Base-by-base conservation (phyloP, 1,140 invertebrate genomes). In the Polyergus mexicanus region DNA sequence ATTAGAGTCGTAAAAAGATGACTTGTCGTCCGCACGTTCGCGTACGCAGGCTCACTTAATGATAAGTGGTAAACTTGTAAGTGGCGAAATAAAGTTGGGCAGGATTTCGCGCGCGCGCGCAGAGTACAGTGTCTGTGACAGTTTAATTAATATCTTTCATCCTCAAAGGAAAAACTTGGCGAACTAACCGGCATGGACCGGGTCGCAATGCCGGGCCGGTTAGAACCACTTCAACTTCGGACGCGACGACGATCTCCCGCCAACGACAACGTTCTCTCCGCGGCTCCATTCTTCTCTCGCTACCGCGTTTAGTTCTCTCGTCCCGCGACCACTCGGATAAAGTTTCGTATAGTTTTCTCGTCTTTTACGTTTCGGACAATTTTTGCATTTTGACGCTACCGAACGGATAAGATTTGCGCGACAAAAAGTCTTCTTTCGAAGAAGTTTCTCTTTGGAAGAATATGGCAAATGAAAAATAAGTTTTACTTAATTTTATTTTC, bases 71-170 rank as follows among this genome's bases (percentile, higher is more conserved):
- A 94, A 94, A 94, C 93, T 94, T 94, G 93, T 94, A 94, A 94
- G 94, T 94, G 94, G 93, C 92, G 91, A 94, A 94, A 94, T 94
- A 94, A 94, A 94, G 94, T 94, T 94, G 56, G 66, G 78, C 41
- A 88, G 92, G 78, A 72, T 77, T 71, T 51, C 80, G 74, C 75
- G 69, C 69, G 69, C 69, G 69, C 69, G 65, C 28, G 63, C 75
- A 35, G 8, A 84, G 92, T 90, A 90, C 90, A 93, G 91, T 94
- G 94, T 92, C 93, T 93, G 94, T 94, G 94, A 94, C 94, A 94
- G 94, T 94, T 94, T 94, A 94, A 94, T 94, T 94, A 94, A 94
- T 94, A 94, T 94, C 93, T 94, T 93, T 93, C 93, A 93, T 94
- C 93, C 90, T 93, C 92, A 94, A 94, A 94, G 92, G 89, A 94